Base-by-base conservation (phyloP, 2,888 invertebrate genomes). In the Clostera curtula region DNA sequence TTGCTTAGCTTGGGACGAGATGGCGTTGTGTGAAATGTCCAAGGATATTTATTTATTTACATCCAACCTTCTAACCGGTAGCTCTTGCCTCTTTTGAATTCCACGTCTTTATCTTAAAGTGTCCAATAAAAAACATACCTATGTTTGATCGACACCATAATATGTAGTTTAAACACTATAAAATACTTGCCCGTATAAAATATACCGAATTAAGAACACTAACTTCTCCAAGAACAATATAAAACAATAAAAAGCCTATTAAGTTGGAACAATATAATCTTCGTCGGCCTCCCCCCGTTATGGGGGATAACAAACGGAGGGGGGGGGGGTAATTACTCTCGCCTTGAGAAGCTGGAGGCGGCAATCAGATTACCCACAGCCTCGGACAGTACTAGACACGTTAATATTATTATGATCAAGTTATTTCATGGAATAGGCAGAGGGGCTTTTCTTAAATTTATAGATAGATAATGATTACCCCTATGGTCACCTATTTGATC, bases 201-300 rank as follows among this genome's bases (percentile, higher is more conserved):
- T 8, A 9, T 21, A 9, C 23, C 33, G 2, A 42, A 28, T 7
- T 15, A 36, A 42, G 29, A 40, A 30, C 32, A 4, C 41, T 30
- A 29, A 8, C 21, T 37, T 33, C 31, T 33, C 28, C 27, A 27
- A 45, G 52, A 51, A 51, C 45, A 52, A 52, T 58, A 55, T 59
- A 62, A 65, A 64, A 63, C 60, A 69, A 66, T 68, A 58, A 66
- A 64, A 65, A 57, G 41, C 57, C 56, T 58, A 69, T 63, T 62
- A 65, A 50, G 45, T 43, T 37, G 41, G 34, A 50, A 60, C 60
- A 55, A 58, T 50, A 54, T 43, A 47, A 46, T 46, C 49, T 34
- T 43, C 40, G 31, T 34, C 34, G 31, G 38, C 43, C 56, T 47
- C 36, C 29, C 2, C 13, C 9, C 11, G 27, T 23, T 9, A 9